Conservation (phyloP, 92 coral and sea anemone genomes). For the Bergia puertoricense region DNA sequence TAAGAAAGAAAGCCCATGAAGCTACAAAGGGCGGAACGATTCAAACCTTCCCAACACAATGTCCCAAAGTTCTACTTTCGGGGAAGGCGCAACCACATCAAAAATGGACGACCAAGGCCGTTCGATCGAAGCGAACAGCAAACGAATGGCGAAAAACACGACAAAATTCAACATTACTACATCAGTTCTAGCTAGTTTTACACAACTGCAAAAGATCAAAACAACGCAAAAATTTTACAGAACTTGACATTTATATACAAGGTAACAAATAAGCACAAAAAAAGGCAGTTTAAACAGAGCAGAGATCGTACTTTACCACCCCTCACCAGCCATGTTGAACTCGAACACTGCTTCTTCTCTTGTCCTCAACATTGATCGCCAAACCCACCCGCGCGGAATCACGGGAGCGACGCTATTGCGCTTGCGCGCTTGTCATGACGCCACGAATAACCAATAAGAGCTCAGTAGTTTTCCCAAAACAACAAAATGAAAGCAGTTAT, state of each 20-base stretch:
- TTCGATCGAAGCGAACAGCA: conserved; percentile 15
- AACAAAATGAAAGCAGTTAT: conserved; percentile 14
- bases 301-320: conserved; percentile 48
- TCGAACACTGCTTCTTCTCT: conserved; percentile 38
- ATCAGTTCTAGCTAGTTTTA: conserved; percentile 30
- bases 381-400: conserved; percentile 47
- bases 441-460: conserved; percentile 26
- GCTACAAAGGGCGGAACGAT: conserved; percentile 31
- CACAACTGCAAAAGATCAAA: conserved; percentile 26
- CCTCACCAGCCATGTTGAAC: conserved; percentile 46
- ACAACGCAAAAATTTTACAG: conserved; percentile 36
- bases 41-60: conserved; percentile 13
- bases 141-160: conserved; percentile 33
- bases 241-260: conserved; percentile 31
- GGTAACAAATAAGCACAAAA: conserved; percentile 35
- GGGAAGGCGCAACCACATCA: conserved; percentile 35
- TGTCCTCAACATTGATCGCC: conserved; percentile 46
- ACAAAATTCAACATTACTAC: conserved; percentile 33
- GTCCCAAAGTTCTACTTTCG: conserved; percentile 8
- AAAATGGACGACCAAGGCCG: conserved; percentile 40
- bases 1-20: conserved; percentile 14
- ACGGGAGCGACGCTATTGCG: conserved; percentile 43
- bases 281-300: conserved; percentile 22
- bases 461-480: conserved; percentile 41
- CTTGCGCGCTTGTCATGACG: conserved; percentile 9